Evolutionary conservation across 2,888 invertebrate species (phyloP).

Genomic region (Sepiola atlantica): DNA sequence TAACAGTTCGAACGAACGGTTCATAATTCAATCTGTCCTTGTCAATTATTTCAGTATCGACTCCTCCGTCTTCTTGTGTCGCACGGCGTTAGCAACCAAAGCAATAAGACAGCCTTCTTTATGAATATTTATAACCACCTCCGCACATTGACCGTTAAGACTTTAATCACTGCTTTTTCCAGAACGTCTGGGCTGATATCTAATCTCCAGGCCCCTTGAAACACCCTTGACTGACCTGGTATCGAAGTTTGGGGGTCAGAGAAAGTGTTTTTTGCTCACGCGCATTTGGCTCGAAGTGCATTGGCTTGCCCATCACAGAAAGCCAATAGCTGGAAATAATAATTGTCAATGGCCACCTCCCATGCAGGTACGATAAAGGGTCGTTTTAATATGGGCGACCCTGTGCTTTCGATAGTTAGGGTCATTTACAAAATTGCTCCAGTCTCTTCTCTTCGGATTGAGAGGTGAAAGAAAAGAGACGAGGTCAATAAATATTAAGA

Average conservation of each 20-base stretch:
- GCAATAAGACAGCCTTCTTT: neutral
- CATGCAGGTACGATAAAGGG: too few relatives aligned
- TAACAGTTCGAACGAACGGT: neutral
- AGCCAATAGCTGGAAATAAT: neutral
- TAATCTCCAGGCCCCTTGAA: neutral
- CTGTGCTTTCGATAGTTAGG: too few relatives aligned
- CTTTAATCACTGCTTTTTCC: constrained; percentile 36
- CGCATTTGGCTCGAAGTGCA: neutral
- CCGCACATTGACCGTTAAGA: neutral
- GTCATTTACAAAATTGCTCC: too few relatives aligned
- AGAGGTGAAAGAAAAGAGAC: too few relatives aligned
- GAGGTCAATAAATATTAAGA: too few relatives aligned
- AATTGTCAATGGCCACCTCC: too few relatives aligned
- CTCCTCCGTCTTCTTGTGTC: neutral
- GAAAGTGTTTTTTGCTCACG: neutral
- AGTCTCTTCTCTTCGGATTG: too few relatives aligned
- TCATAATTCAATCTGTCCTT: constrained; percentile 9
- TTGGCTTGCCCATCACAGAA: neutral
- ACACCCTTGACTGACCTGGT: neutral
- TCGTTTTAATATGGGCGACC: too few relatives aligned
- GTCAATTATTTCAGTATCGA: neutral
- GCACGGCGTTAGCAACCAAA: neutral
- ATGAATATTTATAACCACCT: constrained; percentile 43
- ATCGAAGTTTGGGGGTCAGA: neutral
- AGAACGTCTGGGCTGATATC: too few relatives aligned